Conservation (phyloP, 2,113 vertebrate genomes). For the Malaclemys terrapin region DNA sequence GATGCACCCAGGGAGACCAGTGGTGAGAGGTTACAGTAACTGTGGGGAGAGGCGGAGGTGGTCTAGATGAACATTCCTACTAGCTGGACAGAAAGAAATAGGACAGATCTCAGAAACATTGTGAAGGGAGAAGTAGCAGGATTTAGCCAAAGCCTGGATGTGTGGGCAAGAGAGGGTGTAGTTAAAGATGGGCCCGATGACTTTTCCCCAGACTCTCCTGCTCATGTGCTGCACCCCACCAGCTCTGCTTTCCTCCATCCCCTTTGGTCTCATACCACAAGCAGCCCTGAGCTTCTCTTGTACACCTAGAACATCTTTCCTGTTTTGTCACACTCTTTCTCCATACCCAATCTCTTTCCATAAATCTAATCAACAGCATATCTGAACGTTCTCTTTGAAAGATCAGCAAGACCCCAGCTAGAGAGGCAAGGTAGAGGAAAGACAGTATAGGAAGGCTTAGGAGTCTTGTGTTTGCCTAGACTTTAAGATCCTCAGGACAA, state of each 20-base stretch:
- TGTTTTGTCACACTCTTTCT: background rate
- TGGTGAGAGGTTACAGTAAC: background rate
- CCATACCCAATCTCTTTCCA: background rate
- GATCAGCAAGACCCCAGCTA: background rate
- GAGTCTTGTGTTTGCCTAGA: background rate
- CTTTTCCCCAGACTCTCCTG: background rate
- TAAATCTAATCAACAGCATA: background rate
- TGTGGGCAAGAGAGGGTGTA: background rate
- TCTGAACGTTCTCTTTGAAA: background rate
- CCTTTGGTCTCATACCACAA: background rate
- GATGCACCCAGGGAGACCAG: background rate
- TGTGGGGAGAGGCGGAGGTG: background rate
- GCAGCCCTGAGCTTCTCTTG: background rate
- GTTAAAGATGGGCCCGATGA: background rate
- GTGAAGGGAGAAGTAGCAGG: background rate
- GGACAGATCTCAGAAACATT: background rate
- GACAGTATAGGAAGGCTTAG: background rate
- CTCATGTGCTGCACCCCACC: background rate
- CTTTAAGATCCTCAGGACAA: background rate
- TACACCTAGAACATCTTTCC: background rate
- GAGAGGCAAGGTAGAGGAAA: background rate
- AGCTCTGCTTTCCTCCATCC: rapidly evolving
- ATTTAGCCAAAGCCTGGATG: background rate
- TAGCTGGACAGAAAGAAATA: background rate
- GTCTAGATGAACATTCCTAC: background rate